A percentile compares a stretch with the other conserved stretches of the same genome.
These are phyloP conservation scores for Heterohyrax brucei DNA, from an alignment of 2,797 vertebrate genomes.

Conservation along the genomic window DNA sequence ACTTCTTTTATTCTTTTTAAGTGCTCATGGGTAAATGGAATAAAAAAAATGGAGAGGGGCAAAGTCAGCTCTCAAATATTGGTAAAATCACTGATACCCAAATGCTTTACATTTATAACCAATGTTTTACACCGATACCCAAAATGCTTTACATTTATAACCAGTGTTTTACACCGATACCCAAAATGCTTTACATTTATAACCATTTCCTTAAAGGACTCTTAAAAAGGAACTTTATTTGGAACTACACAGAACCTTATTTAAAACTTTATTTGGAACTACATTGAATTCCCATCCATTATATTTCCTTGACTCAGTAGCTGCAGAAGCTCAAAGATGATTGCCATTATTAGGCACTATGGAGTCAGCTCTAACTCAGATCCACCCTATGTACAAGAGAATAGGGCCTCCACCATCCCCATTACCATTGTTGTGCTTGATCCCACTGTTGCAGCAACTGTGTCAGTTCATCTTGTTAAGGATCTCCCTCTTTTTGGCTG, in stretches of 20 bases:
- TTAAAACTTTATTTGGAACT: background rate
- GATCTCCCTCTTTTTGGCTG: too few species aligned
- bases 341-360: too few species aligned
- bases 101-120: conserved; percentile 40
- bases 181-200: background rate
- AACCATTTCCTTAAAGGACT: conserved; percentile 40
- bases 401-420: too few species aligned
- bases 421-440: too few species aligned
- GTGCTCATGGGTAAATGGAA: background rate
- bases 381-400: too few species aligned
- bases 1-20: background rate
- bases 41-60: background rate
- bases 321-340: conserved; percentile 21
- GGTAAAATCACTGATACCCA: background rate
- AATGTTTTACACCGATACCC: background rate
- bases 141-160: conserved; percentile 20
- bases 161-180: background rate
- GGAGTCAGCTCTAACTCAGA: too few species aligned
- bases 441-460: too few species aligned
- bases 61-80: conserved; percentile 4
- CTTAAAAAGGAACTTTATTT: background rate
- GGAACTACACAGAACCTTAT: background rate
- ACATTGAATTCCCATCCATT: conserved; percentile 1
- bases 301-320: conserved; percentile 25
- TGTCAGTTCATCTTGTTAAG: too few species aligned